Evolutionary conservation across 2,113 vertebrate species (phyloP), one percentile per base, ranked within the genome.

Genomic region (Boulengerochromis microlepis): DNA sequence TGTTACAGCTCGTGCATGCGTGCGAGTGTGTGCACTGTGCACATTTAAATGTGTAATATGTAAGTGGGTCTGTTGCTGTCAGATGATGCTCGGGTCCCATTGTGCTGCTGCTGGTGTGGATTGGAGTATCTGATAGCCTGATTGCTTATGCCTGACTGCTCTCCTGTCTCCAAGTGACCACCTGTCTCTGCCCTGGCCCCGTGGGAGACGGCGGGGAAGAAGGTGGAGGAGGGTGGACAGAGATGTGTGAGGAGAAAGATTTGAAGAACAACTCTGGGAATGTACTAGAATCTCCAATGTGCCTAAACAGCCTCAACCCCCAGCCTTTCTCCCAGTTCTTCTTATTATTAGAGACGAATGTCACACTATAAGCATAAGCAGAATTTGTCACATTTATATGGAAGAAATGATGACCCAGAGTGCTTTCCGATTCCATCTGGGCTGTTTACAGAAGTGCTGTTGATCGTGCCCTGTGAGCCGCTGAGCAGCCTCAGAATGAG

Each of bases 91-190:
- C 61, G 12, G 87, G 84, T 91, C 86, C 93, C 92, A 95, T 95
- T 96, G 90, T 88, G 85, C 87, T 90, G 61, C 16, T 54, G 76
- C 86, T 91, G 82, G 87, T 94, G 91, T 93, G 91, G 91, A 93
- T 74, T 82, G 84, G 87, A 92, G 91, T 94, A 96, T 96, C 95
- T 94, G 91, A 95, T 96, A 89, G 85, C 95, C 91, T 94, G 93
- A 90, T 93, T 91, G 89, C 94, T 88, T 93, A 95, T 95, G 95
- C 95, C 89, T 95, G 90, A 91, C 90, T 94, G 93, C 91, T 89
- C 90, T 61, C 69, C 87, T 90, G 91, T 94, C 88, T 94, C 91
- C 94, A 92, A 93, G 89, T 92, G 91, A 90, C 96, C 96, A 96
- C 94, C 96, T 96, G 96, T 95, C 93, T 91, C 88, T 84, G 57